A percentile compares a stretch with the other conserved stretches of the same genome.
Conservation (phyloP, 2,888 invertebrate genomes). For the Rhagonycha lutea region DNA sequence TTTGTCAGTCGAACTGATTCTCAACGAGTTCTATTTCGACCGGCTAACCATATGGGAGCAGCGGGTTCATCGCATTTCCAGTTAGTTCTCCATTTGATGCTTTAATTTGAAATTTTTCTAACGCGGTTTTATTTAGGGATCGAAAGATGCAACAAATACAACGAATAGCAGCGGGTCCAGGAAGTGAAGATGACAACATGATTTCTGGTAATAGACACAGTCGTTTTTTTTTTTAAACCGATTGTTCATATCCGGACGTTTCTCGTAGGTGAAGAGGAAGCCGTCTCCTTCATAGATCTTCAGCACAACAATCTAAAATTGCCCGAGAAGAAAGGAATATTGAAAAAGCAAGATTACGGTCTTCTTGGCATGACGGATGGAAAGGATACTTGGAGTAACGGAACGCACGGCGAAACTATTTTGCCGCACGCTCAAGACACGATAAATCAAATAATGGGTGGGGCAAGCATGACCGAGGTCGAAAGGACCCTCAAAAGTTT, state of each 20-base stretch:
- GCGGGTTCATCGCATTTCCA: constrained; percentile 70
- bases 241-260: neutral
- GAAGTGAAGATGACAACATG: constrained; percentile 74
- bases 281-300: constrained; percentile 81
- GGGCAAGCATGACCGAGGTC: constrained; percentile 71
- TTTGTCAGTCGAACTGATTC: constrained; percentile 70
- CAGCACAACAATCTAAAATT: constrained; percentile 77
- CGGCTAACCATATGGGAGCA: constrained; percentile 73
- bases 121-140: constrained; percentile 63
- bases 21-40: constrained; percentile 74
- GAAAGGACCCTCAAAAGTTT: constrained; percentile 86
- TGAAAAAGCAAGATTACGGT: constrained; percentile 84
- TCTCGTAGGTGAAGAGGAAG: constrained; percentile 71
- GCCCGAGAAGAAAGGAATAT: constrained; percentile 90
- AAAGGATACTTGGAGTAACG: constrained; percentile 77
- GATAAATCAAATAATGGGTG: constrained; percentile 62
- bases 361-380: constrained; percentile 70
- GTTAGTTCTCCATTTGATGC: constrained; percentile 60
- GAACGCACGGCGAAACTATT: constrained; percentile 62
- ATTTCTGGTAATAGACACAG: constrained; percentile 67
- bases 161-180: constrained; percentile 68
- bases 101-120: neutral
- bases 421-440: constrained; percentile 61
- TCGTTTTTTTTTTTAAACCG: neutral
- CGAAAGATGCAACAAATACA: constrained; percentile 80